Conservation (phyloP, 2,113 vertebrate species). For the Hippocampus zosterae region DNA sequence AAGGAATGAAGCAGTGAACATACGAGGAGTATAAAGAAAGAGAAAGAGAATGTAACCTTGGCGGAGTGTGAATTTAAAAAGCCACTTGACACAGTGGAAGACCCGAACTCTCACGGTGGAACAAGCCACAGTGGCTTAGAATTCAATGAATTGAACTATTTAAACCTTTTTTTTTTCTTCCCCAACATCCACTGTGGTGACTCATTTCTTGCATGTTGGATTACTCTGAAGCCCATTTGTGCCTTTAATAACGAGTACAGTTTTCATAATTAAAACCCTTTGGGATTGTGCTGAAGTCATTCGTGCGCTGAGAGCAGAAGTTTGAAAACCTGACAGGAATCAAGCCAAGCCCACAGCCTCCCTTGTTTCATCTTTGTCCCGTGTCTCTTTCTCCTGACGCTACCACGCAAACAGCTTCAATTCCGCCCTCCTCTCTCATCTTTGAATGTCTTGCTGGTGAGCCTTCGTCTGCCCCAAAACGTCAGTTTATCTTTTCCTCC, state of each 20-base stretch:
- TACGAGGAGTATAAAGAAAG: conserved; percentile 7
- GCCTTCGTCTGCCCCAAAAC: conserved; percentile 30
- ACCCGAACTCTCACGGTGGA: conserved; percentile 23
- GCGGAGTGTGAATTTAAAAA: conserved; percentile 42
- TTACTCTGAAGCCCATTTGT: conserved; percentile 35
- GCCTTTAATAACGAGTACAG: conserved; percentile 51
- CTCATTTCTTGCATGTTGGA: conserved; percentile 46
- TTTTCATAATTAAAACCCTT: conserved; percentile 48
- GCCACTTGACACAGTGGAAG: conserved; percentile 35
- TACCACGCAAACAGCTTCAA: conserved; percentile 15
- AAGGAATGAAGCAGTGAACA: conserved; percentile 13
- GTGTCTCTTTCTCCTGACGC: conserved; percentile 37
- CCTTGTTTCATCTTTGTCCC: conserved; percentile 42
- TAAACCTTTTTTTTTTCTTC: conserved; percentile 36
- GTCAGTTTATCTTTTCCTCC: conserved; percentile 23
- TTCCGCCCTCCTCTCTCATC: conserved; percentile 28
- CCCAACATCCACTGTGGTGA: conserved; percentile 22
- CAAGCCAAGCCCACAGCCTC: conserved; percentile 22
- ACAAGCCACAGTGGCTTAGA: conserved; percentile 32
- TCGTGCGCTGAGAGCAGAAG: conserved; percentile 15
- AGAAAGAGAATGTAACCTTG: conserved; percentile 38
- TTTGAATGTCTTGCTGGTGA: conserved; percentile 33
- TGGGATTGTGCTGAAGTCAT: conserved; percentile 42
- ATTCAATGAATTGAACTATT: conserved; percentile 51
- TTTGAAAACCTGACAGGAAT: conserved; percentile 28